Percentiles rank a stretch among this genome's conserved stretches.
phyloP scores from a whole-genome alignment of 2,113 vertebrate species.

The Ardeotis arabs region DNA sequence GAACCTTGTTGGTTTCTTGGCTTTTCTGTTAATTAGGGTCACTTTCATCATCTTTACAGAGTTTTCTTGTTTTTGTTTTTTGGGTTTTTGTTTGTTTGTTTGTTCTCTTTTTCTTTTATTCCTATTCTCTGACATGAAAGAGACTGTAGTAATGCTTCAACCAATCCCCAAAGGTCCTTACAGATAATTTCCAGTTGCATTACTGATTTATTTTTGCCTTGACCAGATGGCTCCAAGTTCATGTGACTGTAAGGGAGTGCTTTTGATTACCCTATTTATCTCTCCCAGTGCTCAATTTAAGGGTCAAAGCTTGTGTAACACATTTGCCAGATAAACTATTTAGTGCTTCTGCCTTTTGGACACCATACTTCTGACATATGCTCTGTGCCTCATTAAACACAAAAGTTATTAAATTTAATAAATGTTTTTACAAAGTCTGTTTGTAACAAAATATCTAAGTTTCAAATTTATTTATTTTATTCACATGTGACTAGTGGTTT shows the following conservation, averaged over 20 bases:
- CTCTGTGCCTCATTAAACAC: constrained; percentile 74
- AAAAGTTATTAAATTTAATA: constrained; percentile 73
- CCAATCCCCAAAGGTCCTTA: constrained; percentile 57
- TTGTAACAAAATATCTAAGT: constrained; percentile 50
- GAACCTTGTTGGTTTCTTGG: neutral
- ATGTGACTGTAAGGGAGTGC: constrained; percentile 67
- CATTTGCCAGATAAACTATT: constrained; percentile 74
- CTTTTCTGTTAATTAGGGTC: constrained; percentile 61
- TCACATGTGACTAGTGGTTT: neutral
- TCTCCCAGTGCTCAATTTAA: constrained; percentile 74
- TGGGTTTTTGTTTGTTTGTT: neutral
- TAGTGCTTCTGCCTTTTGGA: constrained; percentile 64
- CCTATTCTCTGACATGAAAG: constrained; percentile 23
- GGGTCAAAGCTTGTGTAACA: constrained; percentile 75
- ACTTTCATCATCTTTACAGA: constrained; percentile 46
- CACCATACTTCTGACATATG: constrained; percentile 73
- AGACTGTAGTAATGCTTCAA: constrained; percentile 42
- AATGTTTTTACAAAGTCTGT: constrained; percentile 65
- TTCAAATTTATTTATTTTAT: constrained; percentile 38
- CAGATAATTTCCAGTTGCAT: constrained; percentile 73
- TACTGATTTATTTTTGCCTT: constrained; percentile 77
- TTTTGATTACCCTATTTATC: constrained; percentile 77
- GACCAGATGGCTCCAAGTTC: constrained; percentile 76
- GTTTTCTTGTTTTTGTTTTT: accelerated
- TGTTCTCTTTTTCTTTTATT: neutral